Conservation (phyloP, 2,113 vertebrate genomes). For the Pomatostomus ruficeps region DNA sequence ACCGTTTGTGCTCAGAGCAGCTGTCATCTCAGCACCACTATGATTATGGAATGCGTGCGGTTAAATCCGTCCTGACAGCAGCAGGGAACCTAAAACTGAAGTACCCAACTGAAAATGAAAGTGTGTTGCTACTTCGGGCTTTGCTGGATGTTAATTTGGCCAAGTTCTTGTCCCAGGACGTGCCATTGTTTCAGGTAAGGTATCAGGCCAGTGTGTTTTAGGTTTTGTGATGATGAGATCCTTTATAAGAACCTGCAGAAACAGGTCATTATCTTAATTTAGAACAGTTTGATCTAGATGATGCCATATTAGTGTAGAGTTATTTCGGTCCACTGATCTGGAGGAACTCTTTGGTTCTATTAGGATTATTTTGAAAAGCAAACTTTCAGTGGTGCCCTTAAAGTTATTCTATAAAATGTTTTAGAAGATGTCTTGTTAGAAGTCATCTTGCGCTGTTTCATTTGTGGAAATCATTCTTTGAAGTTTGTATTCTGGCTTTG, state of each 20-base stretch:
- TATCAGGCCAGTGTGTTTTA: not conserved
- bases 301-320: not conserved
- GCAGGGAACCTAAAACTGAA: constrained; percentile 91
- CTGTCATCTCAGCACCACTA: constrained; percentile 93
- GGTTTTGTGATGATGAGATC: not conserved
- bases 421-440: not conserved
- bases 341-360: not conserved
- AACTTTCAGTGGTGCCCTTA: not conserved
- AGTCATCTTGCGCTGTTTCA: not conserved
- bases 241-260: not conserved
- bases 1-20: constrained; percentile 90
- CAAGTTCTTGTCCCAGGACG: constrained; percentile 91
- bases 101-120: constrained; percentile 85
- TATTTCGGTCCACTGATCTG: not conserved
- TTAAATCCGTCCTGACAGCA: constrained; percentile 92
- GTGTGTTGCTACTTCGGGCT: constrained; percentile 81
- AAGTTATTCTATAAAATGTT: not conserved
- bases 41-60: constrained; percentile 90
- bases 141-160: constrained; percentile 90
- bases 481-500: not conserved
- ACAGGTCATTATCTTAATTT: not conserved
- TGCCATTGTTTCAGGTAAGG: constrained; percentile 88
- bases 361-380: not conserved
- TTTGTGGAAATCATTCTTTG: not conserved
- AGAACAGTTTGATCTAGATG: not conserved